These are phyloP conservation scores for Fissipunctia ypsillon DNA, from an alignment of 2,888 invertebrate species.

Conservation along the genomic window DNA sequence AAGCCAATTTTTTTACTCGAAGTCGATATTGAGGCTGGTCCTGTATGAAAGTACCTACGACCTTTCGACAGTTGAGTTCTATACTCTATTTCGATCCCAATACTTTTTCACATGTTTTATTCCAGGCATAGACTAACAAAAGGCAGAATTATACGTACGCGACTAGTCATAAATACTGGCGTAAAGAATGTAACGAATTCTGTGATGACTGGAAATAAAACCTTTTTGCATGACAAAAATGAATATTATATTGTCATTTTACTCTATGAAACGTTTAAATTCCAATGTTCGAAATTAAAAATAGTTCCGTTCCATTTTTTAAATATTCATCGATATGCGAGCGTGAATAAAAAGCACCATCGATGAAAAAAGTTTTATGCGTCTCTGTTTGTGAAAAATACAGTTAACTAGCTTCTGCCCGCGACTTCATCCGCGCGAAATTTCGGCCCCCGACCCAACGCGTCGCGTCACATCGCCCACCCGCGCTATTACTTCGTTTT, in stretches of 20 bases:
- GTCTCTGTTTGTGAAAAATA: not conserved
- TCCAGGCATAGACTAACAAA: not conserved
- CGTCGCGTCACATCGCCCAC: no score
- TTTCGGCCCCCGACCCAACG: no score
- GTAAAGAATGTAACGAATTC: not conserved
- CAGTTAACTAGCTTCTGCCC: no score
- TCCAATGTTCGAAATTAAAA: constrained; percentile 11
- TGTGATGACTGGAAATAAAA: constrained; percentile 1
- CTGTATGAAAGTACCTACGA: not conserved
- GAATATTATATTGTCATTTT: not conserved
- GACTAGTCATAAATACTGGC: not conserved
- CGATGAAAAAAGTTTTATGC: not conserved
- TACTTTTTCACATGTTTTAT: not conserved
- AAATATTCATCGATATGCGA: not conserved
- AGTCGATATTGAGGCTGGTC: not conserved
- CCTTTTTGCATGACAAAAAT: constrained; percentile 8
- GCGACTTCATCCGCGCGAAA: no score
- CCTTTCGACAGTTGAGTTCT: not conserved
- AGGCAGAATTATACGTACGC: not conserved
- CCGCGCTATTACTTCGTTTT: no score
- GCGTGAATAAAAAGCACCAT: not conserved
- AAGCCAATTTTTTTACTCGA: not conserved
- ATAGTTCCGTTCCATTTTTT: constrained; percentile 9
- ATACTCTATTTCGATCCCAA: not conserved
- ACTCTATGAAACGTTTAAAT: constrained; percentile 10